Percentiles rank a stretch among this genome's conserved stretches.
Conservation (phyloP, 2,888 invertebrate genomes). For the Caenorhabditis imperialis region DNA sequence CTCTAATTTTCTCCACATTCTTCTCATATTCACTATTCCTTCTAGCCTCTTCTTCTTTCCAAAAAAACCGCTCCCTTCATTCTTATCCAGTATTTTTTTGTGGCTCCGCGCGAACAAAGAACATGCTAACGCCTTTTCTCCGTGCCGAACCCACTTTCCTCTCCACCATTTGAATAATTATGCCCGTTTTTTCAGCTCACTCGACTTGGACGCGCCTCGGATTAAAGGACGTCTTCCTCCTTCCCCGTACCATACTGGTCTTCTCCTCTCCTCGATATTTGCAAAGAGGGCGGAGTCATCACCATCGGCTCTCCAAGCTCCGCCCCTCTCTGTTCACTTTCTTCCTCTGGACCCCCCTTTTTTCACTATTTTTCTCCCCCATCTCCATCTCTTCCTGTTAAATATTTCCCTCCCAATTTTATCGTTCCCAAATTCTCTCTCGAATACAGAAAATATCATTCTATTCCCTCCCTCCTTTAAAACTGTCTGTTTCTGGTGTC, state of each 20-base stretch:
- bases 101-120: constrained; percentile 32
- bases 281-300: constrained; percentile 36
- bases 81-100: constrained; percentile 14
- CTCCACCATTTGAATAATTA: constrained; percentile 41
- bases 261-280: constrained; percentile 7
- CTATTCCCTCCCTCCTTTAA: too few species aligned
- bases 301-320: constrained; percentile 18
- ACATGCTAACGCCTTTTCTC: constrained; percentile 7
- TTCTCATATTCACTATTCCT: neutral
- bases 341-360: constrained; percentile 18
- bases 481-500: constrained; percentile 6
- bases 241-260: constrained; percentile 35
- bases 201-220: constrained; percentile 62
- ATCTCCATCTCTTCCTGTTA: constrained; percentile 13
- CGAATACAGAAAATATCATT: too few species aligned
- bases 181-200: constrained; percentile 60
- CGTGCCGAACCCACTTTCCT: neutral
- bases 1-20: neutral
- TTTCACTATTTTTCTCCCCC: constrained; percentile 18
- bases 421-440: too few species aligned
- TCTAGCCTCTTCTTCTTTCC: neutral
- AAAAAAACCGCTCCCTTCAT: too few species aligned
- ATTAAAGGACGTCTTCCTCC: constrained; percentile 36
- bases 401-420: neutral
- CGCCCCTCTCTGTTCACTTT: constrained; percentile 30